Conservation (phyloP, 1,140 invertebrate species). For the Pseudomyrmex flavicornis region DNA sequence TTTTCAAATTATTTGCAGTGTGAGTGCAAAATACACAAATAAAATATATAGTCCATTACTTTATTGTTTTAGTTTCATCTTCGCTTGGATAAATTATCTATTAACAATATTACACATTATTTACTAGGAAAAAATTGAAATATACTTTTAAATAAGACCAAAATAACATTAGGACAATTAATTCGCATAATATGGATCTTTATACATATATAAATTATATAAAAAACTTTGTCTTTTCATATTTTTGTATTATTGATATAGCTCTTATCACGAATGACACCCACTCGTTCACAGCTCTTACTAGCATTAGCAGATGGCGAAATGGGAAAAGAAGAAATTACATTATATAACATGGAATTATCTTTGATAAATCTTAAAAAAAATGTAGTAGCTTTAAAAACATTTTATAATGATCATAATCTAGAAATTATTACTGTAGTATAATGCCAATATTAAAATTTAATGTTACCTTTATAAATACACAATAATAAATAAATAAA, state of each 20-base stretch:
- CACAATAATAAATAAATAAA: neutral
- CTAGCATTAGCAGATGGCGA: conserved; percentile 75
- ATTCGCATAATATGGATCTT: no score
- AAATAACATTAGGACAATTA: no score
- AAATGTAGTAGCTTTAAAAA: conserved; percentile 74
- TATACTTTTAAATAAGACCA: no score
- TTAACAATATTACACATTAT: no score
- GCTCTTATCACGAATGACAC: conserved; percentile 81
- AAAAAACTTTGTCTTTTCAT: no score
- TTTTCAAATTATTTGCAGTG: no score
- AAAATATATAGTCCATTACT: no score
- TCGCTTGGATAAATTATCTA: no score
- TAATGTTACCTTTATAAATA: conserved; percentile 3
- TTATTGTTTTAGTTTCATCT: no score
- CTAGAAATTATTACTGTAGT: conserved; percentile 61
- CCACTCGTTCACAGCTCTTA: conserved; percentile 80
- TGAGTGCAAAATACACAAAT: no score
- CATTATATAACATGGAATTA: conserved; percentile 74
- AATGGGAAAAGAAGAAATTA: conserved; percentile 73
- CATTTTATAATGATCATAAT: conserved; percentile 77
- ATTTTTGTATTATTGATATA: conserved; percentile 59
- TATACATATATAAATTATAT: no score
- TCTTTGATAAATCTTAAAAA: conserved; percentile 74
- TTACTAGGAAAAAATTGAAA: no score
- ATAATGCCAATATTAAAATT: conserved; percentile 3